phyloP scores from a whole-genome alignment of 2,888 invertebrate species.

The Anoncus sp. region DNA sequence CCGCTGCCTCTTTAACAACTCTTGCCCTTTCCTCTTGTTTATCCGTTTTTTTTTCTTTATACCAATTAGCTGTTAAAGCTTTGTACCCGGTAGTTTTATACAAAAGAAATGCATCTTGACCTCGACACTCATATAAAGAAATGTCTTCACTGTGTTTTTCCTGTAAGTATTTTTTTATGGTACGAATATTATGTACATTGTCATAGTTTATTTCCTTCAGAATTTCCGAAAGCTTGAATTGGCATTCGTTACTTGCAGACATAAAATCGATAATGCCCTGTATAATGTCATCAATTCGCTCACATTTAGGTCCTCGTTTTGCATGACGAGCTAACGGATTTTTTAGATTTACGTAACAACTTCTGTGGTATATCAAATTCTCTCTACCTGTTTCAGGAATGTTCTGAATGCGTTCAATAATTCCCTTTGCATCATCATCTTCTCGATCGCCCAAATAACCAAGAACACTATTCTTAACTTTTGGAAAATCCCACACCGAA shows the following conservation, averaged over 20 bases:
- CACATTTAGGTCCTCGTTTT: no score
- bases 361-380: slow-evolving; percentile 7
- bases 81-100: no score
- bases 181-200: slow-evolving; percentile 7
- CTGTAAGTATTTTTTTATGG: slow-evolving; percentile 17
- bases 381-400: slow-evolving; percentile 12
- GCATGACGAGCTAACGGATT: no score
- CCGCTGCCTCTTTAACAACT: no score
- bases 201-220: slow-evolving; percentile 22
- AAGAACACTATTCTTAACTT: slow-evolving; percentile 1
- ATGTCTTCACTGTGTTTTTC: no score
- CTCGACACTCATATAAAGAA: no score
- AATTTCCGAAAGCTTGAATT: slow-evolving; percentile 34
- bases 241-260: slow-evolving; percentile 36
- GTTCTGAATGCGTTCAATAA: slow-evolving; percentile 17
- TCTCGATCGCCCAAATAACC: slow-evolving; percentile 7
- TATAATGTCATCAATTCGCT: slow-evolving; percentile 28
- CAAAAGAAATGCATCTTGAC: no score
- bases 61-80: no score
- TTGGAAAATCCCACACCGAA: background rate
- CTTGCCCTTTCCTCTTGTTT: no score
- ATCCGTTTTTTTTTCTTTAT: no score
- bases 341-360: slow-evolving; percentile 5
- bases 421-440: slow-evolving; percentile 9
- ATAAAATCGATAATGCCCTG: slow-evolving; percentile 20